phyloP scores from a whole-genome alignment of 2,113 vertebrate genomes.

The Tor tambroides region DNA sequence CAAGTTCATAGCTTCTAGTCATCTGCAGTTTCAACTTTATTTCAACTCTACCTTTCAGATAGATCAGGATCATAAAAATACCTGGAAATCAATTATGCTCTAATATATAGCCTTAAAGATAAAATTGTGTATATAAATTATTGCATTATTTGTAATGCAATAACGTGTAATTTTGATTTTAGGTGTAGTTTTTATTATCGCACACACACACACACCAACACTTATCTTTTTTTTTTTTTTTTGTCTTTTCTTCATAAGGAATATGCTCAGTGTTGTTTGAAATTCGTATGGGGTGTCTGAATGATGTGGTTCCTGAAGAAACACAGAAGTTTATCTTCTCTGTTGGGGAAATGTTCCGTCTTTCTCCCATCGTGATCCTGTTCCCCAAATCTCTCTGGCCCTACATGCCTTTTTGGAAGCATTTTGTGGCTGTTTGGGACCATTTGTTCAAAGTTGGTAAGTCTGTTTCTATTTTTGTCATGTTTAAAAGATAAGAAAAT shows the following conservation, averaged over 20 bases:
- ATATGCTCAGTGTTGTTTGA: constrained; percentile 79
- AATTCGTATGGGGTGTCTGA: constrained; percentile 77
- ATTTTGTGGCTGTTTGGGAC: constrained; percentile 76
- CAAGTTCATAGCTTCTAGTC: not conserved
- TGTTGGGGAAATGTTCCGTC: constrained; percentile 78
- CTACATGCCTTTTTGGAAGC: constrained; percentile 74
- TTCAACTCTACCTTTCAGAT: not conserved
- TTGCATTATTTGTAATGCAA: no score
- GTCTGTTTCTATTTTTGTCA: constrained; percentile 45
- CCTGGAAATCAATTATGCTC: not conserved
- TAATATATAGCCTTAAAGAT: not conserved
- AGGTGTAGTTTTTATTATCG: no score
- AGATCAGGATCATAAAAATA: not conserved
- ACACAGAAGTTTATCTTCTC: constrained; percentile 78
- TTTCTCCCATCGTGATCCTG: constrained; percentile 71
- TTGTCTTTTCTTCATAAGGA: constrained; percentile 58
- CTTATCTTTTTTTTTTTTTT: not conserved
- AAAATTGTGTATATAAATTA: no score
- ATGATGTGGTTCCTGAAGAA: constrained; percentile 72
- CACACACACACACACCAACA: no score
- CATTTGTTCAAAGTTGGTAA: constrained; percentile 77
- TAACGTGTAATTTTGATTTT: no score
- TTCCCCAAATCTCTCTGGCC: constrained; percentile 75
- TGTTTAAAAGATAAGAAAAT: constrained; percentile 16
- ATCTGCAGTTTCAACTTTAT: not conserved